Percentiles rank a stretch among this genome's conserved stretches.
These are phyloP conservation scores for Carettochelys insculpta DNA, from an alignment of 2,113 vertebrate species.

Conservation along the genomic window DNA sequence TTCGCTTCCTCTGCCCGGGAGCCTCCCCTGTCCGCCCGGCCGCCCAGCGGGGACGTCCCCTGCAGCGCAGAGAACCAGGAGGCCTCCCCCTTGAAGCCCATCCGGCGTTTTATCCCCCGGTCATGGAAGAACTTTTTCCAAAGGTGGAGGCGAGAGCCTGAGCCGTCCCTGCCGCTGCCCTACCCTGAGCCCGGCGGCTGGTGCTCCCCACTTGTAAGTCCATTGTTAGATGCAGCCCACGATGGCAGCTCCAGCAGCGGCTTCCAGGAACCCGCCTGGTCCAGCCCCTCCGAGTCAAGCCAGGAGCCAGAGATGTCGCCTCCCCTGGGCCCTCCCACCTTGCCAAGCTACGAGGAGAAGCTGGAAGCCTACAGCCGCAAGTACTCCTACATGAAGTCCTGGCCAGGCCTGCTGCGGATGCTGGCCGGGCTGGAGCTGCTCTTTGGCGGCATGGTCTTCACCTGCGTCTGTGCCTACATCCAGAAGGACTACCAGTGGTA, in stretches of 20 bases:
- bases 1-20: background rate
- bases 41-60: background rate
- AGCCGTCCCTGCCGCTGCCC: slow-evolving; percentile 5
- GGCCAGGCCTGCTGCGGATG: slow-evolving; percentile 76
- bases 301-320: slow-evolving; percentile 7
- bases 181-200: slow-evolving; percentile 66
- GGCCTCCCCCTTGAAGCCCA: background rate
- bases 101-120: slow-evolving; percentile 46
- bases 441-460: slow-evolving; percentile 79
- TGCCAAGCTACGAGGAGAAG: slow-evolving; percentile 69
- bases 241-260: background rate
- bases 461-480: slow-evolving; percentile 79
- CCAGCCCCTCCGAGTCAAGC: background rate
- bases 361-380: slow-evolving; percentile 70
- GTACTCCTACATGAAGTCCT: slow-evolving; percentile 78
- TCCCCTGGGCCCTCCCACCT: background rate
- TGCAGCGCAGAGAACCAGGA: background rate
- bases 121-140: slow-evolving; percentile 62
- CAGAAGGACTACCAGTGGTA: slow-evolving; percentile 83
- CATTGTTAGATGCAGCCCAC: slow-evolving; percentile 38
- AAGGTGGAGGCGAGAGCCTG: slow-evolving; percentile 12
- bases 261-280: background rate
- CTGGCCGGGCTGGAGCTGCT: slow-evolving; percentile 78
- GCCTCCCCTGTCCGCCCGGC: background rate
- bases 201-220: slow-evolving; percentile 74